These are phyloP conservation scores for Tillus elongatus DNA, from an alignment of 2,888 invertebrate species.

Conservation along the genomic window DNA sequence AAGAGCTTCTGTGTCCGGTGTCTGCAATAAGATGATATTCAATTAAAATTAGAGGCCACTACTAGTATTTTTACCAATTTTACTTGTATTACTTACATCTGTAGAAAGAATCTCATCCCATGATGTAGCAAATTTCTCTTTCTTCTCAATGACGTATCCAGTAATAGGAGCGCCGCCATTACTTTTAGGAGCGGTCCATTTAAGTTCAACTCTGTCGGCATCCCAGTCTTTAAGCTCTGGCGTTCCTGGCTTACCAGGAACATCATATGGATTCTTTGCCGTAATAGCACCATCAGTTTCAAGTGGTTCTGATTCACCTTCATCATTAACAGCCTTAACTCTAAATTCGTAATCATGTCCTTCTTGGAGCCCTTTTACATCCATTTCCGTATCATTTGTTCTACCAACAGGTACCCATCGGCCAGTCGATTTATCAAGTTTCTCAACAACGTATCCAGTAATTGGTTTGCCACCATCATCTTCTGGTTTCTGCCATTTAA, in stretches of 20 bases:
- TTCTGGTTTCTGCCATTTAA: conserved; percentile 89
- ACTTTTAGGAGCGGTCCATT: conserved; percentile 71
- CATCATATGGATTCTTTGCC: conserved; percentile 94
- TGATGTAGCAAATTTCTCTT: conserved; percentile 64
- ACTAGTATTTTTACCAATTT: no score
- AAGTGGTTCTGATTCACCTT: conserved; percentile 89
- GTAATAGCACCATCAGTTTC: conserved; percentile 80
- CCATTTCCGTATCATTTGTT: conserved; percentile 78
- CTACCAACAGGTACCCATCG: conserved; percentile 91
- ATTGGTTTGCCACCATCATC: conserved; percentile 92
- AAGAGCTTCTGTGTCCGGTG: conserved; percentile 68
- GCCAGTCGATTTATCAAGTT: conserved; percentile 83
- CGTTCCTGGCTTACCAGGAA: conserved; percentile 77
- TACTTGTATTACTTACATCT: conserved; percentile 45
- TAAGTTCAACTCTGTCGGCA: conserved; percentile 76
- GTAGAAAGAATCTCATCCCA: conserved; percentile 78
- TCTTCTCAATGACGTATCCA: conserved; percentile 83
- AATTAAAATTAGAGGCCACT: no score
- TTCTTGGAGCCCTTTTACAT: conserved; percentile 80
- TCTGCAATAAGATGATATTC: conserved; percentile 45
- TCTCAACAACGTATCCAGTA: conserved; percentile 88
- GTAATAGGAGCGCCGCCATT: conserved; percentile 73
- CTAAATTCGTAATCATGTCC: conserved; percentile 91
- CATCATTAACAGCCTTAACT: conserved; percentile 88
- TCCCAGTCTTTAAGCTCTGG: conserved; percentile 86